phyloP scores from a whole-genome alignment of 1,140 invertebrate genomes.

The Dermatophagoides farinae region DNA sequence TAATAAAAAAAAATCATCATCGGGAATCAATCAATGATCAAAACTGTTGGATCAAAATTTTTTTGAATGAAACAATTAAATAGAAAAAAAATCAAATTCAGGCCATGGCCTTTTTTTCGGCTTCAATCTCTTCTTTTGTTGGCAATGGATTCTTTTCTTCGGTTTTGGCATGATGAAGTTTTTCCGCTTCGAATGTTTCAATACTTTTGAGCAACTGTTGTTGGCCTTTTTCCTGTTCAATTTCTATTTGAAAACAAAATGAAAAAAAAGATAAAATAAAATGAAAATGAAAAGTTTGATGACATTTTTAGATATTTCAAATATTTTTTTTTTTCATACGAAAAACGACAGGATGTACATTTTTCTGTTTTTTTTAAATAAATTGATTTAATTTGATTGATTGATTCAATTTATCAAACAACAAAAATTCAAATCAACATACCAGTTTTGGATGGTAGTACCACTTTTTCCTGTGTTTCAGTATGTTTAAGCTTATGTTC shows the following conservation, averaged over 20 bases:
- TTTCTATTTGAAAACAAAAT: constrained; percentile 40
- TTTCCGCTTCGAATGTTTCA: constrained; percentile 59
- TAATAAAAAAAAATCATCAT: too few species aligned
- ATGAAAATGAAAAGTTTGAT: background rate
- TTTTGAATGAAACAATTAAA: too few species aligned
- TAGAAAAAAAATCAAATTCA: background rate
- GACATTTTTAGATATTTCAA: background rate
- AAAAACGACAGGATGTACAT: too few species aligned
- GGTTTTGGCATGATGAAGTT: constrained; percentile 69
- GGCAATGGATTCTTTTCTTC: constrained; percentile 71
- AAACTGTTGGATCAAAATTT: too few species aligned
- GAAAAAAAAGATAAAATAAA: constrained; percentile 2
- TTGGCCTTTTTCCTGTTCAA: constrained; percentile 66
- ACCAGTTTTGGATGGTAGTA: constrained; percentile 85
- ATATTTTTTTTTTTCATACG: too few species aligned
- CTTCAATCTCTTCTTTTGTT: constrained; percentile 41
- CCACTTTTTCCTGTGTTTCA: constrained; percentile 76
- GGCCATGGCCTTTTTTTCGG: background rate
- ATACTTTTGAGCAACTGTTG: constrained; percentile 64
- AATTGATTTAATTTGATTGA: too few species aligned
- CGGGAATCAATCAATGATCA: too few species aligned
- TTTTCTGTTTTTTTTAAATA: background rate
- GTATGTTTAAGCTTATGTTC: constrained; percentile 65
- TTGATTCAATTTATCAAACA: too few species aligned
- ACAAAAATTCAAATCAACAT: constrained; percentile 21